Evolutionary conservation across 2,113 vertebrate genomes (phyloP).

Genomic region (Pithys albifrons): DNA sequence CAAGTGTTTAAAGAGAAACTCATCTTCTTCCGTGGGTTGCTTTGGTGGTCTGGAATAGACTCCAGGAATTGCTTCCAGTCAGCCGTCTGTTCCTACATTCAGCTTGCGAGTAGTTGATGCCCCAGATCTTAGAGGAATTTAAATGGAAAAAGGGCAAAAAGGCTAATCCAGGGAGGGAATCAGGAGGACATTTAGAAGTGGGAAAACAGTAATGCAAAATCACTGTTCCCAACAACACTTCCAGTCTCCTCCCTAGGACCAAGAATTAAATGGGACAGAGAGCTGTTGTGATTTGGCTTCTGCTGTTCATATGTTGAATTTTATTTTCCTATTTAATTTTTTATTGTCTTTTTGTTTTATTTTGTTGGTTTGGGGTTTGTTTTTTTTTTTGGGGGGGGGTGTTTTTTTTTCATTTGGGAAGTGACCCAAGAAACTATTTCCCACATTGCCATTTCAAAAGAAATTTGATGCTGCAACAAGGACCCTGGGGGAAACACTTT

Average conservation of each 20-base stretch:
- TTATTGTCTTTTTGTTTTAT: constrained; percentile 22
- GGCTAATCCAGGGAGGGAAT: constrained; percentile 40
- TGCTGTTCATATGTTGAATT: constrained; percentile 52
- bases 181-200: constrained; percentile 12
- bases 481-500: constrained; percentile 36
- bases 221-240: constrained; percentile 1
- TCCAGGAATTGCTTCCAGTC: constrained; percentile 32
- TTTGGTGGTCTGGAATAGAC: constrained; percentile 57
- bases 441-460: constrained; percentile 65
- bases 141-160: constrained; percentile 65
- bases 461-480: constrained; percentile 53
- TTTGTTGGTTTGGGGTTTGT: neutral
- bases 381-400: no score
- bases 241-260: neutral
- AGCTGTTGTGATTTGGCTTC: constrained; percentile 51
- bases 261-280: constrained; percentile 32
- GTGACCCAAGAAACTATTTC: constrained; percentile 61
- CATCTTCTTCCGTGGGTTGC: neutral
- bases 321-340: constrained; percentile 62
- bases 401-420: constrained; percentile 48
- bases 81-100: neutral
- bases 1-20: neutral
- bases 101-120: neutral
- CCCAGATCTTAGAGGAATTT: constrained; percentile 52
- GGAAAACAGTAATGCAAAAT: constrained; percentile 26